These are phyloP conservation scores for Leucosticte australis DNA, from an alignment of 2,113 vertebrate species.

Conservation along the genomic window DNA sequence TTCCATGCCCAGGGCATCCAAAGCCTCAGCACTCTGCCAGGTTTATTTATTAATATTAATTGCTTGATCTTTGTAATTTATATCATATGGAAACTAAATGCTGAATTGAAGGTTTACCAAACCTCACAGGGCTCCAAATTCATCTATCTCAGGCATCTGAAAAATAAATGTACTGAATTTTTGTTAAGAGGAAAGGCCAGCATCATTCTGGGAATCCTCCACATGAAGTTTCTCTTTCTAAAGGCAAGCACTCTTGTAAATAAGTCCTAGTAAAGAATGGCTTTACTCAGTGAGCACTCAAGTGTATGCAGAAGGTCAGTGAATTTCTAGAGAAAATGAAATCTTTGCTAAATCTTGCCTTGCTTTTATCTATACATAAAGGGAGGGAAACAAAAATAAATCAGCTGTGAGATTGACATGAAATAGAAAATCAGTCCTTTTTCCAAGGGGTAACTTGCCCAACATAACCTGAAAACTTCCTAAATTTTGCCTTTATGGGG, in stretches of 20 bases:
- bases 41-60: background rate
- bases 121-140: background rate
- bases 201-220: slow-evolving; percentile 33
- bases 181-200: slow-evolving; percentile 41
- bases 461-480: background rate
- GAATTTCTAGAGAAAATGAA: background rate
- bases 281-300: background rate
- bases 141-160: background rate
- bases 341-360: background rate
- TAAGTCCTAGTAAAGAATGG: background rate
- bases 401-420: background rate
- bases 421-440: background rate
- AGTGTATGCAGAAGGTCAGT: background rate
- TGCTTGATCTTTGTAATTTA: background rate
- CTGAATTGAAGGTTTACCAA: background rate
- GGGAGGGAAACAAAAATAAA: background rate
- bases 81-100: background rate
- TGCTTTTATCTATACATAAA: background rate
- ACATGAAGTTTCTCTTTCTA: slow-evolving; percentile 23
- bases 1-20: background rate
- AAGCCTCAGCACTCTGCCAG: background rate
- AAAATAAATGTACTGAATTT: slow-evolving; percentile 44
- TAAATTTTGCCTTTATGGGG: background rate
- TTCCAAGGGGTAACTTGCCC: background rate
- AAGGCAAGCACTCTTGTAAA: background rate